Percentiles rank a stretch among this genome's conserved stretches.
Evolutionary conservation across 2,888 invertebrate species (phyloP).

Genomic region (Aradus depressus): DNA sequence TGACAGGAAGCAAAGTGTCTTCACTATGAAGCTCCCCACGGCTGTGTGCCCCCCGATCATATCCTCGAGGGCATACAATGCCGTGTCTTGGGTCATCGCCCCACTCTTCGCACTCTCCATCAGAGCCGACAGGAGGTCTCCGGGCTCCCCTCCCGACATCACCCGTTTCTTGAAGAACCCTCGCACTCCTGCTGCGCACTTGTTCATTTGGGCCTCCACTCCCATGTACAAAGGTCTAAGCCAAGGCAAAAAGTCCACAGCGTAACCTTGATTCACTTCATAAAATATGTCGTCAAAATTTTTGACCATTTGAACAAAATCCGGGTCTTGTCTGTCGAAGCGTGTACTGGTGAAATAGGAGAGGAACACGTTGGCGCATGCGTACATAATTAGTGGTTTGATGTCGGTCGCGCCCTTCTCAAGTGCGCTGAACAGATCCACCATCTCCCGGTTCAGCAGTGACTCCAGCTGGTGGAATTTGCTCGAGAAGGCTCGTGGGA

Average conservation of each 20-base stretch:
- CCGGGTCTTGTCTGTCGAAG: constrained; percentile 55
- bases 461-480: constrained; percentile 43
- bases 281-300: constrained; percentile 80
- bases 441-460: constrained; percentile 40
- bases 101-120: constrained; percentile 53
- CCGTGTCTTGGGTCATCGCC: constrained; percentile 58
- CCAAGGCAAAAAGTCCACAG: constrained; percentile 77
- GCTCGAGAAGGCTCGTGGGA: constrained; percentile 46
- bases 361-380: constrained; percentile 72
- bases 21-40: constrained; percentile 71
- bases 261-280: constrained; percentile 76
- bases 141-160: constrained; percentile 35
- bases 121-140: constrained; percentile 69
- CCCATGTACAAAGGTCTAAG: constrained; percentile 55
- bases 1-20: constrained; percentile 57
- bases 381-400: constrained; percentile 58
- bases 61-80: constrained; percentile 73
- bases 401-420: constrained; percentile 35
- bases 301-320: constrained; percentile 55
- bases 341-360: constrained; percentile 61
- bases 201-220: constrained; percentile 54
- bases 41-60: constrained; percentile 82
- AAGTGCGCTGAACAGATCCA: constrained; percentile 35
- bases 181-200: constrained; percentile 56
- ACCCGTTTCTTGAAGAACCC: constrained; percentile 55